Conservation (phyloP, 1,140 invertebrate species). For the Globodera rostochiensis region DNA sequence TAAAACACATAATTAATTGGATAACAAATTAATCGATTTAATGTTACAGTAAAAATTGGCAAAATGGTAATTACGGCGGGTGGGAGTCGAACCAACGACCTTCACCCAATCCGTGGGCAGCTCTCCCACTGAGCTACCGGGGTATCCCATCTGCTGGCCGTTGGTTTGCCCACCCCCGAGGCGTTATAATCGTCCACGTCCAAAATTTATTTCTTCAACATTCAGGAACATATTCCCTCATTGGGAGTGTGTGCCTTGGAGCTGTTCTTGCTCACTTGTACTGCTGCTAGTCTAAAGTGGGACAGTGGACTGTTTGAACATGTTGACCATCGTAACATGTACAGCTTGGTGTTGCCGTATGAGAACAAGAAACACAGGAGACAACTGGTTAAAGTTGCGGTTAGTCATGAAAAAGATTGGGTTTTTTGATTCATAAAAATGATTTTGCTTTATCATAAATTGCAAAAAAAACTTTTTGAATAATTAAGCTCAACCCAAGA, state of each 20-base stretch:
- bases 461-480: background rate
- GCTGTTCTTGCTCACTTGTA: slow-evolving; percentile 10
- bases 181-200: no score
- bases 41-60: no score
- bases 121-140: no score
- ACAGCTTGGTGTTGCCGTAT: background rate
- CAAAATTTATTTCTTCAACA: background rate
- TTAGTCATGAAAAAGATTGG: background rate
- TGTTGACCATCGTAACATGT: background rate
- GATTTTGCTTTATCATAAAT: background rate
- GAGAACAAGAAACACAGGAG: background rate
- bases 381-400: background rate
- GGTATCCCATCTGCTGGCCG: no score
- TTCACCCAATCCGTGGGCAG: no score
- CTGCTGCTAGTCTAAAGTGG: background rate
- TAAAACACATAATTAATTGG: no score
- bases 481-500: slow-evolving; percentile 21
- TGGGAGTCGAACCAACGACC: no score
- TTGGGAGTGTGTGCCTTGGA: slow-evolving; percentile 26
- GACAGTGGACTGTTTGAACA: background rate
- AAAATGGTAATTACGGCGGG: no score
- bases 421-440: background rate
- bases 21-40: no score
- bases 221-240: slow-evolving; percentile 15
- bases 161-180: no score